phyloP scores from a whole-genome alignment of 2,888 invertebrate species.

The Adelphocoris suturalis region DNA sequence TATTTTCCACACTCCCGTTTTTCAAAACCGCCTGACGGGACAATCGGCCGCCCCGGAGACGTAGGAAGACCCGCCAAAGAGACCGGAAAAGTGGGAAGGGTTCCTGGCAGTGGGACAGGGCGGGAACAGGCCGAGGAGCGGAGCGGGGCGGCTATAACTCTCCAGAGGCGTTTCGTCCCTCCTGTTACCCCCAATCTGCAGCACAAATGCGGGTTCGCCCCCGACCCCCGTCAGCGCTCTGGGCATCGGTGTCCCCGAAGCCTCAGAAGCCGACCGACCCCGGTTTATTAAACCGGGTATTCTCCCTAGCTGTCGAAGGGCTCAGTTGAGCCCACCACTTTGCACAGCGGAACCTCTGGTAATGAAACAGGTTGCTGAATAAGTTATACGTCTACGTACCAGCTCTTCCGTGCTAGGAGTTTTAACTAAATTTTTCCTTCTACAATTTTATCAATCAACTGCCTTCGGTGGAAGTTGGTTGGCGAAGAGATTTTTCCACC shows the following conservation, averaged over 20 bases:
- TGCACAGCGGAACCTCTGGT: background rate
- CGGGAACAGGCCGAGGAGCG: background rate
- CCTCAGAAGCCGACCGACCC: background rate
- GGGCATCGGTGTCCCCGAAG: background rate
- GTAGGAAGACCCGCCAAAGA: background rate
- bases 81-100: background rate
- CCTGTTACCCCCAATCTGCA: slow-evolving; percentile 2
- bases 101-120: background rate
- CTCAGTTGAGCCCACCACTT: background rate
- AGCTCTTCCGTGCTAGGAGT: no score
- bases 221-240: background rate
- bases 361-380: background rate
- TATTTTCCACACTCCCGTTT: no score
- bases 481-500: no score
- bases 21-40: no score
- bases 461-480: no score
- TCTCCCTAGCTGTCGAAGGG: background rate
- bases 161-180: background rate
- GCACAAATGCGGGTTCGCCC: slow-evolving; percentile 7
- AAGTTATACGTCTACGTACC: background rate
- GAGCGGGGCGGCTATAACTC: slow-evolving; percentile 1
- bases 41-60: no score
- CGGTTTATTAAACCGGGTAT: background rate
- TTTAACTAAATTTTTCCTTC: no score
- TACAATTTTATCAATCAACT: no score